A percentile compares a stretch with the other conserved stretches of the same genome.
These are phyloP conservation scores for Eretmocerus hayati DNA, from an alignment of 2,888 invertebrate genomes.

Conservation along the genomic window DNA sequence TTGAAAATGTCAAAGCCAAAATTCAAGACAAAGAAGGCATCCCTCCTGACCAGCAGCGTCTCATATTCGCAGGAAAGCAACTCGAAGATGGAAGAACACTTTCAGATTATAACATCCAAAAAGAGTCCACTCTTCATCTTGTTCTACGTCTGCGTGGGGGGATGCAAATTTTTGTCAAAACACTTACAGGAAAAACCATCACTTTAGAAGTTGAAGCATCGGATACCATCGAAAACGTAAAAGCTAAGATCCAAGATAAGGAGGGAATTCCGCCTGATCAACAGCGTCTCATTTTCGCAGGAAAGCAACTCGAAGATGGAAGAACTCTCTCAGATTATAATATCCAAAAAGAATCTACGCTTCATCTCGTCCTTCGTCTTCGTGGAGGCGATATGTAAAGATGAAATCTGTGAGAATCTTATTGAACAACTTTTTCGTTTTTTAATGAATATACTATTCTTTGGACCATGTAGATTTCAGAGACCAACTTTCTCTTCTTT, in stretches of 20 bases:
- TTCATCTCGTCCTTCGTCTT: conserved; percentile 28
- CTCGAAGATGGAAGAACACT: conserved; percentile 90
- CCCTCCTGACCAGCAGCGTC: conserved; percentile 78
- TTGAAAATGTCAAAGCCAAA: conserved; percentile 92
- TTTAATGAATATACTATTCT: too few relatives aligned
- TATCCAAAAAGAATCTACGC: conserved; percentile 30
- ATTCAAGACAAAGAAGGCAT: conserved; percentile 85
- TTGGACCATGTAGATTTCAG: too few relatives aligned
- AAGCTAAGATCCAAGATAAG: conserved; percentile 30
- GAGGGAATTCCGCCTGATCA: conserved; percentile 32
- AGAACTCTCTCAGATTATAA: conserved; percentile 30
- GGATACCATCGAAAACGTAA: conserved; percentile 29
- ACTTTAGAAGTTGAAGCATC: conserved; percentile 29
- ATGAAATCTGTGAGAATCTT: conserved; percentile 34
- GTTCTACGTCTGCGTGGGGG: conserved; percentile 88
- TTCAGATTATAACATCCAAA: conserved; percentile 92
- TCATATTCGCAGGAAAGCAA: conserved; percentile 94
- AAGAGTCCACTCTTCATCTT: conserved; percentile 84
- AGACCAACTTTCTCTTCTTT: too few relatives aligned
- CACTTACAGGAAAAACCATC: conserved; percentile 29
- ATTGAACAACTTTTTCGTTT: too few relatives aligned
- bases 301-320: conserved; percentile 29
- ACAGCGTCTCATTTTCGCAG: conserved; percentile 31
- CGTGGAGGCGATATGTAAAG: conserved; percentile 31
- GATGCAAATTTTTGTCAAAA: conserved; percentile 34